A percentile compares a stretch with the other conserved stretches of the same genome.
Evolutionary conservation across 2,888 invertebrate genomes (phyloP).

Genomic region (Dinocampus coccinellae): DNA sequence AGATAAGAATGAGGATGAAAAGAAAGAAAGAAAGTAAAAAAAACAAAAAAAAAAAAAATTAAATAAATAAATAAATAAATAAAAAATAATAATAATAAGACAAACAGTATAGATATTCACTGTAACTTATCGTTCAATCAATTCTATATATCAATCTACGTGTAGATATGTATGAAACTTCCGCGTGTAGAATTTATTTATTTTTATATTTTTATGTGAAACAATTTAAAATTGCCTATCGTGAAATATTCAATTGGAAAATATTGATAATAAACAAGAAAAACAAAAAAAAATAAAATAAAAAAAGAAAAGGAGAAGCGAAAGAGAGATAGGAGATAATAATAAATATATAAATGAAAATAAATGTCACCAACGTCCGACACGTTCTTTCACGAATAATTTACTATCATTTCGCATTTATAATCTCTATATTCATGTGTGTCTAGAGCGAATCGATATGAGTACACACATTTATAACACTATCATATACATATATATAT

Average conservation of each 20-base stretch:
- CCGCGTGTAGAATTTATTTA: neutral
- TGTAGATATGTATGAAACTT: neutral
- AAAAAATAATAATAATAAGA: too few species aligned
- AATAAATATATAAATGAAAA: neutral
- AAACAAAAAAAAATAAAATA: too few species aligned
- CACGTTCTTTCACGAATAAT: conserved; percentile 19
- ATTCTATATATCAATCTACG: neutral
- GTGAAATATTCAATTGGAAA: neutral
- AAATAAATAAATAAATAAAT: too few species aligned
- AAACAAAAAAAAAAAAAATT: too few species aligned
- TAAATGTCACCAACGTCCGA: neutral
- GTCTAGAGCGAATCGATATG: conserved; percentile 22
- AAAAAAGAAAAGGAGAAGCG: too few species aligned
- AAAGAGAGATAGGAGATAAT: neutral
- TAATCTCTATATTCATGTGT: conserved; percentile 13
- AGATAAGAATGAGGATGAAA: neutral
- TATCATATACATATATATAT: neutral
- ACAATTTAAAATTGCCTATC: neutral
- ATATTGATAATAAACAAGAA: too few species aligned
- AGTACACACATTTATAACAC: conserved; percentile 16
- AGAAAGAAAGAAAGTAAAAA: neutral
- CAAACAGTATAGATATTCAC: neutral
- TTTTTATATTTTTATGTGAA: neutral
- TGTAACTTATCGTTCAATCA: neutral
- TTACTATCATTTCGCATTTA: conserved; percentile 13